Evolutionary conservation across 2,797 vertebrate species (phyloP).

Genomic region (Salmo trutta): DNA sequence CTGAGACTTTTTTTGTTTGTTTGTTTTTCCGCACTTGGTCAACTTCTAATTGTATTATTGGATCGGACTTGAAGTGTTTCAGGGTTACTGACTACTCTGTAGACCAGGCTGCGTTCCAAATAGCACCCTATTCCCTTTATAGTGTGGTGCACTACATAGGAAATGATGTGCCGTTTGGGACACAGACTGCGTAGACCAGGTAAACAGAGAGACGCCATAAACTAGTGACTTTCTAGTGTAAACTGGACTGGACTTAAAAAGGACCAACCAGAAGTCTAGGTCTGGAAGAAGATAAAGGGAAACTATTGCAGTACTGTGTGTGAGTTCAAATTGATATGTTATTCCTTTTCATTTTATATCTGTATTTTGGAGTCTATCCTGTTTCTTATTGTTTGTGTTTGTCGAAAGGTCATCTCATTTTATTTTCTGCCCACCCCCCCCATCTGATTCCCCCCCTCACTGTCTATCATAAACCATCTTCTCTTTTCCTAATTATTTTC

Average conservation of each 20-base stretch:
- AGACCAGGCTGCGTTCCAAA: neutral
- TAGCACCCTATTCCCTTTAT: neutral
- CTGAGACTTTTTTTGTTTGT: slow-evolving; percentile 25
- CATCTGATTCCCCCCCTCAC: slow-evolving; percentile 16
- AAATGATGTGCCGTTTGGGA: neutral
- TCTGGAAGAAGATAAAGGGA: slow-evolving; percentile 61
- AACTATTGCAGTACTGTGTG: slow-evolving; percentile 56
- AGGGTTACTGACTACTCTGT: slow-evolving; percentile 26
- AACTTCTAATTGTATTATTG: slow-evolving; percentile 27
- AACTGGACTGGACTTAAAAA: slow-evolving; percentile 39
- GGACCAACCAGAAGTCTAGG: slow-evolving; percentile 62
- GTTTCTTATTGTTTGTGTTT: slow-evolving; percentile 2
- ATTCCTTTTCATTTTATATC: slow-evolving; percentile 32
- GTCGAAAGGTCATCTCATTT: slow-evolving; percentile 6
- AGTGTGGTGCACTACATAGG: neutral
- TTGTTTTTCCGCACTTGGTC: slow-evolving; percentile 18
- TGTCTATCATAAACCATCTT: slow-evolving; percentile 8
- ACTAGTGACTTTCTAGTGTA: slow-evolving; percentile 24
- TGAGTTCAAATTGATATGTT: slow-evolving; percentile 27
- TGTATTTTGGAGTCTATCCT: slow-evolving; percentile 21
- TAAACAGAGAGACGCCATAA: slow-evolving; percentile 29
- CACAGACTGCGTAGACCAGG: slow-evolving; percentile 24
- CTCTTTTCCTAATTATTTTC: neutral
- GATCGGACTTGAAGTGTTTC: slow-evolving; percentile 39
- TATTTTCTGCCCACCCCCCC: slow-evolving; percentile 25